Evolutionary conservation across 2,797 vertebrate species (phyloP).

Genomic region (Clarias pachynema): DNA sequence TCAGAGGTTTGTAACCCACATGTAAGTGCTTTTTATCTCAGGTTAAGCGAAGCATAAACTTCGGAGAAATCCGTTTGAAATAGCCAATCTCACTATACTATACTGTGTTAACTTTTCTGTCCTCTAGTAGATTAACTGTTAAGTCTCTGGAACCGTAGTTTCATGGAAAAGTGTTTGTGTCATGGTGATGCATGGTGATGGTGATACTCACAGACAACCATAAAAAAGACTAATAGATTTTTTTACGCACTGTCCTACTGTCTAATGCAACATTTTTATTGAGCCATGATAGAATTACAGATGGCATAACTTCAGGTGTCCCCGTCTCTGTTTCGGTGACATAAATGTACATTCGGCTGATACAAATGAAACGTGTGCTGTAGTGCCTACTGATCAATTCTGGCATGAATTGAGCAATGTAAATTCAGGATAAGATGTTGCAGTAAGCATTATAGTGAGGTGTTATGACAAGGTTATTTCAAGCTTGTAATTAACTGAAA

Average conservation of each 20-base stretch:
- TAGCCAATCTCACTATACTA: background rate
- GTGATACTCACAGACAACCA: background rate
- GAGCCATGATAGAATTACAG: conserved; percentile 14
- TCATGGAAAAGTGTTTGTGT: conserved; percentile 8
- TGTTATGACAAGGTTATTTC: background rate
- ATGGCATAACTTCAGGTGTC: background rate
- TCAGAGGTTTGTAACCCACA: background rate
- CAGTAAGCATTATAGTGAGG: background rate
- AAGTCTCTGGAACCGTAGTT: background rate
- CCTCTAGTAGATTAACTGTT: background rate
- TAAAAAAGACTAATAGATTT: conserved; percentile 19
- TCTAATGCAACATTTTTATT: background rate
- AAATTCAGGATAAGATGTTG: background rate
- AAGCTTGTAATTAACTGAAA: background rate
- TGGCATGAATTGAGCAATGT: background rate
- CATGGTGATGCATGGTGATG: background rate
- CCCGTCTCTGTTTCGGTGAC: background rate
- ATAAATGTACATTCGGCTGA: background rate
- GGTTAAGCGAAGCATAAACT: background rate
- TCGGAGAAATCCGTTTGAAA: background rate
- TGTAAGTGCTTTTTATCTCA: background rate
- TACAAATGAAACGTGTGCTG: background rate
- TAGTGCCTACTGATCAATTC: background rate
- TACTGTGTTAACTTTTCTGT: background rate
- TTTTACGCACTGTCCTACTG: background rate